Evolutionary conservation across 2,888 invertebrate genomes (phyloP).

Genomic region (Pseudococcus viburni): DNA sequence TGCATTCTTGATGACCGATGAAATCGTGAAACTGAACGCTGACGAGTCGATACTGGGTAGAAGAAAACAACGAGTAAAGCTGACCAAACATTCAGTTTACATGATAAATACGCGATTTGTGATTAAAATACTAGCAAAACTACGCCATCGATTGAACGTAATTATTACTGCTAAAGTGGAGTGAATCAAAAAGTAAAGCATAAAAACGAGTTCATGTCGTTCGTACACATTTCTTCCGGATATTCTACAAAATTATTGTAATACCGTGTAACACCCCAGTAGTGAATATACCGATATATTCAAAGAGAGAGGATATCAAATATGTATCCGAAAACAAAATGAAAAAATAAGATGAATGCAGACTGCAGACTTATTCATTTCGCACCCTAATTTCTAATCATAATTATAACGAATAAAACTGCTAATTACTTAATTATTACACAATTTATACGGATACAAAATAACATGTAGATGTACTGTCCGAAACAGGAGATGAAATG

Average conservation of each 20-base stretch:
- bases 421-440: too few relatives aligned
- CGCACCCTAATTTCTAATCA: too few relatives aligned
- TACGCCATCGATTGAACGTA: neutral
- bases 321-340: neutral
- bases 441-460: too few relatives aligned
- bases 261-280: neutral
- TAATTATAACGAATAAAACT: too few relatives aligned
- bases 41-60: neutral
- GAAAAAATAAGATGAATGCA: neutral
- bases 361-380: too few relatives aligned
- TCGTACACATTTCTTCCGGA: neutral
- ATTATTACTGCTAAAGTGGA: neutral
- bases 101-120: neutral
- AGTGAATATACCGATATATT: neutral
- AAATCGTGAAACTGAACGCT: neutral
- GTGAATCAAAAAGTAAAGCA: neutral
- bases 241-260: neutral
- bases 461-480: too few relatives aligned
- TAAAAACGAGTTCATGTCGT: neutral
- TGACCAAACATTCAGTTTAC: neutral
- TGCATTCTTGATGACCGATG: constrained; percentile 23
- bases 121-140: neutral
- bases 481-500: too few relatives aligned
- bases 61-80: neutral
- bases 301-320: too few relatives aligned